Evolutionary conservation across 1,140 invertebrate genomes (phyloP).

Genomic region (Gonatopus flavifemur): DNA sequence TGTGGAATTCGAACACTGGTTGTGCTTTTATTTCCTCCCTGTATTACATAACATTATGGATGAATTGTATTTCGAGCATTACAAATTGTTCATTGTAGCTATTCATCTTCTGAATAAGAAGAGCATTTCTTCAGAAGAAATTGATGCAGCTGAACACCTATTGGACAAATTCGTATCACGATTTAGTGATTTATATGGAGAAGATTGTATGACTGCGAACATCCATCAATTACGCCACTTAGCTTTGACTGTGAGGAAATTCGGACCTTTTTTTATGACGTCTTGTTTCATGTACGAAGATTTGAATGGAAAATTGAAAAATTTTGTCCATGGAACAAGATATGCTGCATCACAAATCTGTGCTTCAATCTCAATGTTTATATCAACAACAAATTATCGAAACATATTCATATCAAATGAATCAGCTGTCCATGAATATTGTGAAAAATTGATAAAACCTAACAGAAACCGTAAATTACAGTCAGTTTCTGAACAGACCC

Average conservation of each 20-base stretch:
- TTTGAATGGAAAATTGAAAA: too few species aligned
- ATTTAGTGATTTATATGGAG: conserved; percentile 12
- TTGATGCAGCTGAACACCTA: neutral
- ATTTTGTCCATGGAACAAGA: too few species aligned
- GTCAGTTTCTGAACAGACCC: too few species aligned
- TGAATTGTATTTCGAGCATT: conserved; percentile 27
- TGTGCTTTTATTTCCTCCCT: conserved; percentile 25
- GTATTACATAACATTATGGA: conserved; percentile 23
- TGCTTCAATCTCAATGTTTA: too few species aligned
- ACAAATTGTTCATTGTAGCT: conserved; percentile 18
- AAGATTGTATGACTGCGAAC: conserved; percentile 7
- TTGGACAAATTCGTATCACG: conserved; percentile 2
- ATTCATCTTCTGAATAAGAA: conserved; percentile 22
- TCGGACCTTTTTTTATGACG: conserved; percentile 13
- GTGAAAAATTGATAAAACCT: too few species aligned
- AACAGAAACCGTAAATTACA: too few species aligned
- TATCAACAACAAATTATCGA: too few species aligned
- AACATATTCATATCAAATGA: too few species aligned
- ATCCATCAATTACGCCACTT: conserved; percentile 16
- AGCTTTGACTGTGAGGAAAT: neutral
- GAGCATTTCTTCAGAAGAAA: conserved; percentile 3
- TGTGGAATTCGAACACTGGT: conserved; percentile 26
- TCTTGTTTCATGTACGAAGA: conserved; percentile 21
- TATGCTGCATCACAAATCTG: too few species aligned
- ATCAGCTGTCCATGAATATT: too few species aligned